Base-by-base conservation (phyloP, 2,113 vertebrate genomes). In the Sinocyclocheilus maitianheensis region DNA sequence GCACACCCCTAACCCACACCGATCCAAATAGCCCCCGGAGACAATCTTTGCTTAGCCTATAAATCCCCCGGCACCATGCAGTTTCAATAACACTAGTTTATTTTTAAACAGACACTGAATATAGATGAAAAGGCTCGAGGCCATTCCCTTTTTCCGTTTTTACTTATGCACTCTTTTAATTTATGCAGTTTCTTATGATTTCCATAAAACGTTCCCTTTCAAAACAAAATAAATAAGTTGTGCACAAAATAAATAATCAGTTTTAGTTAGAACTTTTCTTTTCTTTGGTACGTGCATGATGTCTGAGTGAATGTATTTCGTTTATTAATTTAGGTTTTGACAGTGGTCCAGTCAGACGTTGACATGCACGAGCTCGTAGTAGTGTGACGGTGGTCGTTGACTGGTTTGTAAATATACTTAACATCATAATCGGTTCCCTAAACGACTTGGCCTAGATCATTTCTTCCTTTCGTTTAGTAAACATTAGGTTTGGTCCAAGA, bases 111-210 rank as follows among this genome's bases (percentile, higher is more conserved):
- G 85, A 83, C 77, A 86, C 83, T 51, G 82, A 89, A 90, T 89
- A 86, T 77, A 89, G 84, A 91, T 40, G 88, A 71, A 76, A 91
- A 90, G 74, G 95, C 95, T 94, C 91, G 87, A 85, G 96, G 96
- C 96, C 84, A 94, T 91, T 93, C 92, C 93, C 94, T 96, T 95
- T 95, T 94, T 95, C 53, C 93, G 93, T 94, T 94, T 93, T 95
- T 93, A 95, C 76, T 83, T 51, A 40, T 86, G 48, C 46, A 37
- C 85, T 58, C 46, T 84, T 80, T 81, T 83, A 65, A 65, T 63
- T 65, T 43, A 72, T 78, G 55, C 8, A 14, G 20, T 84, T 20
- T 34, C 26, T 34, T 51, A 48, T 48, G n/a, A 48, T 51, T 46
- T 8, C 58, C 40, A 81, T 48, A 51, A 53, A 16, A 53, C 16